A percentile compares a stretch with the other conserved stretches of the same genome.
Conservation (phyloP, 2,797 vertebrate species). For the Gymnothorax reevesii region DNA sequence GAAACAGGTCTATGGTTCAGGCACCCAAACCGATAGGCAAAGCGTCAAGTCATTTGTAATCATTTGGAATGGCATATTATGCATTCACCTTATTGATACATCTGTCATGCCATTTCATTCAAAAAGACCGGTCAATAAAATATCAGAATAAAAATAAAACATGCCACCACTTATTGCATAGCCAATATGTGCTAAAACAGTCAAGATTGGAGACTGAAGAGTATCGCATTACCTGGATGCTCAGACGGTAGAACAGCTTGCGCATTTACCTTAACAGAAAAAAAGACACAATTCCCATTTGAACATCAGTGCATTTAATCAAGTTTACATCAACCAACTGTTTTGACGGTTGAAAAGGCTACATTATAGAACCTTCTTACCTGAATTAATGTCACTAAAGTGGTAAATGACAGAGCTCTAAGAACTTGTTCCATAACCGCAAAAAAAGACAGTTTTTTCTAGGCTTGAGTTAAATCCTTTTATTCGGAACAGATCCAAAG, state of each 20-base stretch:
- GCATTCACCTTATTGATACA: background rate
- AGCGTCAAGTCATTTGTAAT: background rate
- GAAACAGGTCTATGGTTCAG: background rate
- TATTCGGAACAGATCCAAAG: conserved; percentile 50
- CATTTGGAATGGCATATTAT: background rate
- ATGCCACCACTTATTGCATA: background rate
- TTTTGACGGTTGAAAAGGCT: conserved; percentile 1
- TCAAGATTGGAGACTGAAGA: background rate
- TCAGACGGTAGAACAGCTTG: conserved; percentile 58
- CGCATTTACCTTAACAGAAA: conserved; percentile 69
- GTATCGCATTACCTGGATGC: conserved; percentile 70
- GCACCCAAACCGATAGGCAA: background rate
- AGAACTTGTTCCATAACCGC: conserved; percentile 61
- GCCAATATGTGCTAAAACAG: no score
- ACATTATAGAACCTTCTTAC: conserved; percentile 44
- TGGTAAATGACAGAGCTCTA: conserved; percentile 56
- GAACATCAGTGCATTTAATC: background rate
- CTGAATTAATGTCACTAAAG: conserved; percentile 63
- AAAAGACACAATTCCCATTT: conserved; percentile 13
- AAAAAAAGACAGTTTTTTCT: conserved; percentile 18
- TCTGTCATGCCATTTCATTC: background rate
- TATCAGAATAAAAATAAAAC: background rate
- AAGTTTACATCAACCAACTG: background rate
- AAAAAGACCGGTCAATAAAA: conserved; percentile 2
- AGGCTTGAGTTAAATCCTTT: conserved; percentile 49